Evolutionary conservation across 2,888 invertebrate genomes (phyloP), one percentile per base, ranked within the genome.

Genomic region (Cephus sareptanus): DNA sequence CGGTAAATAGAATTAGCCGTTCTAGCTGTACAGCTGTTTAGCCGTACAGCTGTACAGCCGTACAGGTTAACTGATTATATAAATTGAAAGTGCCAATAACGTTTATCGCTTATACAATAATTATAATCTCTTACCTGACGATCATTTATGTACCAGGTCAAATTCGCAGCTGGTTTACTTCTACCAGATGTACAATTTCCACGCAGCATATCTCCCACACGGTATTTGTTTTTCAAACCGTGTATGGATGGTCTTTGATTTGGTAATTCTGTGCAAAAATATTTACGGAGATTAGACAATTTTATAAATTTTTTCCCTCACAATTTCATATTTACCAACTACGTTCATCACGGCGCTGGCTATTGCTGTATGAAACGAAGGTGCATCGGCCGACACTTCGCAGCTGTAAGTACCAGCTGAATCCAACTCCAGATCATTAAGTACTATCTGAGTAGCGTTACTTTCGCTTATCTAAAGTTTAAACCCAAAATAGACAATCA

Each of bases 71-170:
- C 9, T 23, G 40, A 56, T 56, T 2, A 23, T 23, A 23, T 9
- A 1, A 15, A 23, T 56, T 56, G 6, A 9, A 56, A 15, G 40
- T 6, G 40, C 0, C 40, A 2, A 56, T 56, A 2, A 23, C 23
- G 1, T 9, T 23, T 15, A 56, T 56, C 2, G 40, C 0, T 56
- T 0, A 23, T 56, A 6, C 1, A 23, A 56, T 23, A 56, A 56
- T 40, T 15, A 56, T 56, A 15, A 6, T 40, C 1, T 56, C 23
- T 56, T 79, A 91, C 91, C 89, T 88, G 89, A 82, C 85, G 88
- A 83, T 89, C 89, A 82, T 91, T 91, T 85, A 91, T 90, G 83
- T 87, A 91, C 91, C 91, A 91, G 76, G 91, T 91, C 80, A 91
- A 88, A 87, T 91, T 91, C 79, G 91, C 90, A 31, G 90, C 88